phyloP scores from a whole-genome alignment of 2,113 vertebrate species.

The Cromileptes altivelis region DNA sequence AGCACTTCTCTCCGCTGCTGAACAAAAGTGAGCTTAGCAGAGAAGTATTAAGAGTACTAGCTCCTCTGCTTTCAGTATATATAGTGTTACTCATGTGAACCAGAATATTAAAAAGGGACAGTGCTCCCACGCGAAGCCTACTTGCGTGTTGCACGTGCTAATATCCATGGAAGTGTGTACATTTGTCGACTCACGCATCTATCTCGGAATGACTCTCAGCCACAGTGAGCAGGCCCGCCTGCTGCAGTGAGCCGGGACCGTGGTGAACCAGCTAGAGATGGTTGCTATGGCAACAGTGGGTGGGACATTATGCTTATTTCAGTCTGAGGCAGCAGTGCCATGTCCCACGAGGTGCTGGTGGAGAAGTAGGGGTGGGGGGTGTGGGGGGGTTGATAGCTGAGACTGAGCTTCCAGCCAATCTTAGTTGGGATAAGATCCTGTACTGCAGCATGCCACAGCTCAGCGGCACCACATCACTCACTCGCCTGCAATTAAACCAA shows the following conservation, averaged over 20 bases:
- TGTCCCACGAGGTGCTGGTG: constrained; percentile 25
- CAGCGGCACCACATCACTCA: constrained; percentile 41
- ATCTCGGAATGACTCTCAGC: constrained; percentile 15
- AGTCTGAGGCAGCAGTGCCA: constrained; percentile 34
- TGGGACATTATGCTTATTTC: constrained; percentile 49
- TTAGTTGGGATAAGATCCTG: constrained; percentile 36
- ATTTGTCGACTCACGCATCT: constrained; percentile 22
- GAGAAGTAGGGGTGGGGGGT: no score
- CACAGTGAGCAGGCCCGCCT: constrained; percentile 8
- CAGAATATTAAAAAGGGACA: neutral
- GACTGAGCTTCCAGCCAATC: constrained; percentile 47
- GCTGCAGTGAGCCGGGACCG: constrained; percentile 14
- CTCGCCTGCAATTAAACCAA: constrained; percentile 31
- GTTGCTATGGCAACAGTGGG: constrained; percentile 71
- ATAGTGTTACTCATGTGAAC: neutral
- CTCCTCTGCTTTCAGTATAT: no score
- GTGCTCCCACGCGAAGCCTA: neutral
- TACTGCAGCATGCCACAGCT: constrained; percentile 32
- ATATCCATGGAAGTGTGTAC: neutral
- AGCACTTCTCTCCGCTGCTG: neutral
- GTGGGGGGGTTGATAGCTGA: constrained; percentile 19
- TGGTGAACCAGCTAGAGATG: constrained; percentile 36
- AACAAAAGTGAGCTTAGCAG: neutral
- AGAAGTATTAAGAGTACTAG: no score
- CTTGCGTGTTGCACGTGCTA: neutral